These are phyloP conservation scores for Chiloscyllium plagiosum DNA, from an alignment of 2,113 vertebrate species.

Conservation along the genomic window DNA sequence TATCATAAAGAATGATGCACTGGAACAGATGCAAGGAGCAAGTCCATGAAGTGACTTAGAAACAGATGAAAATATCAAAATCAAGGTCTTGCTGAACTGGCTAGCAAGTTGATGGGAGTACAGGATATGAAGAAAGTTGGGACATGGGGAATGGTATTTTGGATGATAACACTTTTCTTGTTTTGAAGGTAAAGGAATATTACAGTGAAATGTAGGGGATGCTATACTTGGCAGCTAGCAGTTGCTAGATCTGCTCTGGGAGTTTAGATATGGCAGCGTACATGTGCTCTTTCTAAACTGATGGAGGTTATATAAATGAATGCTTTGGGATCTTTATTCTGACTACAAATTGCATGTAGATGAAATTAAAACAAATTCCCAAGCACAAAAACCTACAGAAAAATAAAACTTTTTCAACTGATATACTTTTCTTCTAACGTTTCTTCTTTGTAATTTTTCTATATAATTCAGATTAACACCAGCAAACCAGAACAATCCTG, in stretches of 20 bases:
- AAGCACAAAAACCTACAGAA: not conserved
- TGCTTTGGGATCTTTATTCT: not conserved
- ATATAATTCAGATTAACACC: constrained; percentile 50
- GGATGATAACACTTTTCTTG: not conserved
- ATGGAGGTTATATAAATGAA: not conserved
- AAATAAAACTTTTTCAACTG: not conserved
- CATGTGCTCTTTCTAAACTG: not conserved
- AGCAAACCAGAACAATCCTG: constrained; percentile 42
- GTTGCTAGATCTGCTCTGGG: not conserved
- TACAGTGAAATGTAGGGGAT: not conserved
- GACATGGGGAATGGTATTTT: not conserved
- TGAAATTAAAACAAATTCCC: not conserved
- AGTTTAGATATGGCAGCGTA: not conserved
- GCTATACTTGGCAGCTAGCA: not conserved
- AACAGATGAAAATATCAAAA: not conserved
- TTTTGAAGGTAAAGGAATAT: not conserved
- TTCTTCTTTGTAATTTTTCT: constrained; percentile 37
- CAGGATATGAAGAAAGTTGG: not conserved
- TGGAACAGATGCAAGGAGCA: not conserved
- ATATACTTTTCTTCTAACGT: not conserved
- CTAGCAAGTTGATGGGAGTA: not conserved
- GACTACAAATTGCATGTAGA: not conserved
- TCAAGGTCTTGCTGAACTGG: not conserved
- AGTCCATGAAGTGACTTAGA: not conserved
- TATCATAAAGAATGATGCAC: not conserved